Conservation (phyloP, 2,797 vertebrate genomes). For the Capromys pilorides region DNA sequence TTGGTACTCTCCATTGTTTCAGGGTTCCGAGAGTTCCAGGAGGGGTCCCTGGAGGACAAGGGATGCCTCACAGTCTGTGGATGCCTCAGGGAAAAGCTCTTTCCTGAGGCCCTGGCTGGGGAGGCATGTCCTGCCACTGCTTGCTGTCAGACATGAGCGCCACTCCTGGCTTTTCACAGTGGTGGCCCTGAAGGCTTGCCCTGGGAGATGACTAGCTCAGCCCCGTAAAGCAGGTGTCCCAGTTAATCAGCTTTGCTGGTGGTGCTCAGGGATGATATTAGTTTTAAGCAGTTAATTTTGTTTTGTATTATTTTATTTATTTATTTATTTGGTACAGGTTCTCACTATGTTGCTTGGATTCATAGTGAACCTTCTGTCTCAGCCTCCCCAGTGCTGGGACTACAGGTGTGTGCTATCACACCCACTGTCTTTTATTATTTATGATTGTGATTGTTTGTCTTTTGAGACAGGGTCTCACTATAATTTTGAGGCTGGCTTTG, state of each 20-base stretch:
- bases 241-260: background rate
- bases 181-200: too few relatives aligned
- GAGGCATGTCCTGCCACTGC: background rate
- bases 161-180: background rate
- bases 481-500: background rate
- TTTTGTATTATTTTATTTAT: background rate
- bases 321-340: too few relatives aligned
- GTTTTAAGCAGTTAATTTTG: background rate
- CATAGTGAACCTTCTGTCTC: too few relatives aligned
- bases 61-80: background rate
- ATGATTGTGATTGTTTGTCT: background rate
- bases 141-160: accelerated
- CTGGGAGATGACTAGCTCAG: background rate
- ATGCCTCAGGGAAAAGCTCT: background rate
- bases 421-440: too few relatives aligned
- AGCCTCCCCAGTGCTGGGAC: too few relatives aligned
- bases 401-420: too few relatives aligned
- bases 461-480: background rate
- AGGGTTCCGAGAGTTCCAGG: background rate
- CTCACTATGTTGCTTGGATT: too few relatives aligned
- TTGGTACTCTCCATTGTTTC: background rate
- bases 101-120: background rate
- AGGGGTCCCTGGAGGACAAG: background rate
- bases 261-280: background rate
- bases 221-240: background rate